phyloP scores from a whole-genome alignment of 2,113 vertebrate genomes.

The Hippocampus mohnikei region DNA sequence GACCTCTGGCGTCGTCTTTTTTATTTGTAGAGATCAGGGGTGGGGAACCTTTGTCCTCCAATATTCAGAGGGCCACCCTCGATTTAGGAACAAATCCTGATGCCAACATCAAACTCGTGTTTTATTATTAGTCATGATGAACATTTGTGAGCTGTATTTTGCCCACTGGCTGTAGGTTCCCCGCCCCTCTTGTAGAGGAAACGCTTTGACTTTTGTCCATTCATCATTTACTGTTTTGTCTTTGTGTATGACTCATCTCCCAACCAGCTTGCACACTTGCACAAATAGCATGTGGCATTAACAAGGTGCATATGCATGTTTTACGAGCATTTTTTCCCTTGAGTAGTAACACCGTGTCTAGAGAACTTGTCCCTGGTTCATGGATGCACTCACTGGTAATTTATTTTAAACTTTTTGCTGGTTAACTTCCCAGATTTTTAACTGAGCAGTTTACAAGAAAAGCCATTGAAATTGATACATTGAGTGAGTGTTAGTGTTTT shows the following conservation, averaged over 20 bases:
- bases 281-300: constrained; percentile 48
- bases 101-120: neutral
- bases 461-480: constrained; percentile 29
- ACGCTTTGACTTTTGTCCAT: constrained; percentile 15
- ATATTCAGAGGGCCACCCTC: neutral
- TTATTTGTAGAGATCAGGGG: neutral
- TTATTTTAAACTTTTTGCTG: constrained; percentile 23
- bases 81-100: neutral
- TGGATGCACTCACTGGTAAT: neutral
- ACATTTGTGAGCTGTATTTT: neutral
- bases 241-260: constrained; percentile 34
- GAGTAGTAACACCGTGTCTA: constrained; percentile 4
- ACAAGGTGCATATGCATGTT: neutral
- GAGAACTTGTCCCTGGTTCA: neutral
- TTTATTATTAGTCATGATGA: neutral
- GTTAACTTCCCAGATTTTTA: constrained; percentile 47
- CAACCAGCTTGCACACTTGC: constrained; percentile 23
- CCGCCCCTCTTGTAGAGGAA: neutral
- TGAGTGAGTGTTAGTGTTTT: too few species aligned
- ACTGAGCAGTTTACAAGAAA: constrained; percentile 36
- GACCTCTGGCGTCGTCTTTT: constrained; percentile 13
- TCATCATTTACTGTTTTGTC: constrained; percentile 21
- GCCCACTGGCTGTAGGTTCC: neutral
- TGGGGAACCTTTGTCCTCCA: neutral
- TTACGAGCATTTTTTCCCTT: neutral